phyloP scores from a whole-genome alignment of 2,113 vertebrate genomes.

The Tenrec ecaudatus region DNA sequence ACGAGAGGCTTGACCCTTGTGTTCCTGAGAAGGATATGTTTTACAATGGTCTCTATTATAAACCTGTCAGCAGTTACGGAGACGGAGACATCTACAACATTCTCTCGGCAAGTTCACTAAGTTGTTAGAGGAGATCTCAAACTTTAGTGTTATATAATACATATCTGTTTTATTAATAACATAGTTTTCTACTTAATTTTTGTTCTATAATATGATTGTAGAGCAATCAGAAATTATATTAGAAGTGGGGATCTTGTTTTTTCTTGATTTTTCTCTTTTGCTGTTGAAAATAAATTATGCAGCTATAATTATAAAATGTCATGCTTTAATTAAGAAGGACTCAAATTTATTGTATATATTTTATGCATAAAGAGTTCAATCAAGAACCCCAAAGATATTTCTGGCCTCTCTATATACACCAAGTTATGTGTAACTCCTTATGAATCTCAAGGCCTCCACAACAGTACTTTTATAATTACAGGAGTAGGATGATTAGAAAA shows the following conservation, averaged over 20 bases:
- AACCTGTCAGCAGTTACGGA: slow-evolving; percentile 78
- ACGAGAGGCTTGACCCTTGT: slow-evolving; percentile 68
- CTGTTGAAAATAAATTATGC: slow-evolving; percentile 38
- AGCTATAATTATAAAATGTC: not conserved
- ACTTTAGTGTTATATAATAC: not conserved
- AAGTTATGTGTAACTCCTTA: too few species aligned
- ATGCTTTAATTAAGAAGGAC: not conserved
- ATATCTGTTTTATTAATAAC: not conserved
- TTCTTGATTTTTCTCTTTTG: slow-evolving; percentile 4
- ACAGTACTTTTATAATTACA: not conserved
- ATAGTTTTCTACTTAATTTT: not conserved
- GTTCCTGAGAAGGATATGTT: slow-evolving; percentile 82
- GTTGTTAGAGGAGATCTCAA: not conserved
- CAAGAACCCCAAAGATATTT: not conserved
- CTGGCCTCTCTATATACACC: not conserved
- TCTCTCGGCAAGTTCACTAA: slow-evolving; percentile 80
- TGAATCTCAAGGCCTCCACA: not conserved
- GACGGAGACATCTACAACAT: slow-evolving; percentile 83
- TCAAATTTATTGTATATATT: not conserved
- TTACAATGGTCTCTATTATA: slow-evolving; percentile 85
- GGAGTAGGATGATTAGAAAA: not conserved
- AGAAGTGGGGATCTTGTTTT: not conserved
- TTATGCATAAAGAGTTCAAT: not conserved
- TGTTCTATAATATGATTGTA: not conserved
- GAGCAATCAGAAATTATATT: not conserved